phyloP scores from a whole-genome alignment of 2,113 vertebrate species.

The Bettongia penicillata region DNA sequence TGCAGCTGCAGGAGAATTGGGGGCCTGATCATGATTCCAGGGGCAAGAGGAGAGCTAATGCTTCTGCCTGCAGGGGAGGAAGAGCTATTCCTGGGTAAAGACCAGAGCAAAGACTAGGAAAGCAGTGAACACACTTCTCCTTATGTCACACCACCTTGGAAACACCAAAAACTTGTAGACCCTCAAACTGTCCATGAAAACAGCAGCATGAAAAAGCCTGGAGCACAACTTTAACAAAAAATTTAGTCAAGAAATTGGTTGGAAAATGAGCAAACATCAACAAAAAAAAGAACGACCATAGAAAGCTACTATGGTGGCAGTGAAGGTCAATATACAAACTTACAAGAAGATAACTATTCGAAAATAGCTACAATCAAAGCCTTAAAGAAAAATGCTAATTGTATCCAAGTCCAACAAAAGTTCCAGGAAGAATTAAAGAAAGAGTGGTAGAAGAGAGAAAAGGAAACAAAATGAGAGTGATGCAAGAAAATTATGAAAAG shows the following conservation, averaged over 20 bases:
- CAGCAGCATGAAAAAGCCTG: background rate
- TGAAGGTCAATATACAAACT: background rate
- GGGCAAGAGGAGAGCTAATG: too few species aligned
- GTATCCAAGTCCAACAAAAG: background rate
- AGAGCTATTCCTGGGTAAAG: too few species aligned
- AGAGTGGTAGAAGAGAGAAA: background rate
- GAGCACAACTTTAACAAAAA: background rate
- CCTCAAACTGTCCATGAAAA: background rate
- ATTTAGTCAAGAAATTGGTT: background rate
- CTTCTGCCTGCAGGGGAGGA: too few species aligned
- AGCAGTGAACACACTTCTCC: background rate
- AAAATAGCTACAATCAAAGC: background rate
- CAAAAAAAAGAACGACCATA: too few species aligned
- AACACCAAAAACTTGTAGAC: background rate
- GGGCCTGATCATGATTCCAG: too few species aligned
- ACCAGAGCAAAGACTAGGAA: background rate
- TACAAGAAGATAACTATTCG: background rate
- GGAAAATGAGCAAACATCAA: background rate
- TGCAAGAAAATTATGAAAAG: background rate
- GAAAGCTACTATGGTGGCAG: background rate
- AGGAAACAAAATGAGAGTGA: background rate
- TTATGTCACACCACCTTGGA: background rate
- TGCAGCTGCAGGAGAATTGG: too few species aligned
- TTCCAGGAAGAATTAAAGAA: background rate
- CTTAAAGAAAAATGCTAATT: background rate